Base-by-base conservation (phyloP, 2,113 vertebrate genomes). In the Ibidorhyncha struthersii region DNA sequence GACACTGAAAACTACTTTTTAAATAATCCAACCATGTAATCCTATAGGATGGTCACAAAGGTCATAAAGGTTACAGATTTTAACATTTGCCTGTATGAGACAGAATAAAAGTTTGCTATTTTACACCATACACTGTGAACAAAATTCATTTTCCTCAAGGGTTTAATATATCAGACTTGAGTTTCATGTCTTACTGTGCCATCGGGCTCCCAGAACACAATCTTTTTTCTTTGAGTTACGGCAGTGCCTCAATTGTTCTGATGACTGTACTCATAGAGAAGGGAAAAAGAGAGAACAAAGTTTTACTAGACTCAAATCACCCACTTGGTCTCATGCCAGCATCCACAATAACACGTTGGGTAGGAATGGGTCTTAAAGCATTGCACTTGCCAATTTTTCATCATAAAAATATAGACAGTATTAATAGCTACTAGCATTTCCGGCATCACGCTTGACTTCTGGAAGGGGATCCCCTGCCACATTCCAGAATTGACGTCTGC, bases 381-480 rank as follows among this genome's bases (percentile, higher is more conserved):
- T 66, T 9, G 6, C 45, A 67, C 56, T 81, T 94, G 95, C 87
- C 94, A 97, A 94, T 59, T 91, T 93, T 94, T 86, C 69, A 73
- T 90, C 73, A 45, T 92, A 96, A 97, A 97, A 94, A 97, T 84
- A 90, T 76, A 95, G 34, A 22, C 8, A 47, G 71, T 97, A 98
- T 97, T 96, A 98, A 98, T 97, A 98, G 92, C 53, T 82, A 58
- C 47, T 47, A 93, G 45, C 95, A 94, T 96, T 98, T 97, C 97
- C 93, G 95, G 87, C n/a, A 40, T 55, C 59, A 76, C 85, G 83
- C 52, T 97, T 93, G 72, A 96, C 83, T 97, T 97, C 96, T 97
- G 96, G 96, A 98, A 97, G 96, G 97, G 97, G 91, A 97, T 97
- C 82, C 95, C 97, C 97, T 83, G 69, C 89, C 81, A 94, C 95